Evolutionary conservation across 2,113 vertebrate genomes (phyloP).

Genomic region (Danio rerio): DNA sequence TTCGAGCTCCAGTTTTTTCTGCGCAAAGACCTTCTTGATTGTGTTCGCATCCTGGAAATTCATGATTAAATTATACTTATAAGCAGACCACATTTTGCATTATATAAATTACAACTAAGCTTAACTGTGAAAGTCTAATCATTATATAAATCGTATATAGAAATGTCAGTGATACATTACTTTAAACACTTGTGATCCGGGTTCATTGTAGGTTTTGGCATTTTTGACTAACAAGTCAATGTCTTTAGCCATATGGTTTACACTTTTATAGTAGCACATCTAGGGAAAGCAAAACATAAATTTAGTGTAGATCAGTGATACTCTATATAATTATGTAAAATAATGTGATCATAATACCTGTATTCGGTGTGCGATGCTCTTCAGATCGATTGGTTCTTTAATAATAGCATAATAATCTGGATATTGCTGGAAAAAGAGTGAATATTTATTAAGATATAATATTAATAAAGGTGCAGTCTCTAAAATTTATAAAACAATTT

Average conservation of each 20-base stretch:
- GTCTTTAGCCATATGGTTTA: slow-evolving; percentile 94
- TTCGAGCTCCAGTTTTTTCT: slow-evolving; percentile 95
- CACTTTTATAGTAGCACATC: slow-evolving; percentile 91
- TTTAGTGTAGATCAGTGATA: background rate
- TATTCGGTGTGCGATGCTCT: slow-evolving; percentile 94
- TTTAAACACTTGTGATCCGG: slow-evolving; percentile 98
- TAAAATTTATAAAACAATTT: too few species aligned
- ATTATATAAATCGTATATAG: background rate
- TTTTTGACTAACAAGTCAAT: slow-evolving; percentile 96
- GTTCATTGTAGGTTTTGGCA: slow-evolving; percentile 98
- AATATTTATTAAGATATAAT: background rate
- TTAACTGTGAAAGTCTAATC: background rate
- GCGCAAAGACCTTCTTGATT: slow-evolving; percentile 97
- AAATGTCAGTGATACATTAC: slow-evolving; percentile 69
- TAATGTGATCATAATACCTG: slow-evolving; percentile 78
- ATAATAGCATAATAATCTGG: slow-evolving; percentile 99
- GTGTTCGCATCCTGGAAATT: slow-evolving; percentile 93
- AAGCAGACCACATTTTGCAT: background rate
- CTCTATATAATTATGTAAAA: background rate
- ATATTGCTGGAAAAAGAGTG: slow-evolving; percentile 88
- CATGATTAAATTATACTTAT: background rate
- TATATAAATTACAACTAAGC: background rate
- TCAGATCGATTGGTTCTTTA: slow-evolving; percentile 98
- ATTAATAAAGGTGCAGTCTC: too few species aligned
- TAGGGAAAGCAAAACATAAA: slow-evolving; percentile 60